These are phyloP conservation scores for Anaspis maculata DNA, from an alignment of 2,888 invertebrate genomes.

Conservation along the genomic window DNA sequence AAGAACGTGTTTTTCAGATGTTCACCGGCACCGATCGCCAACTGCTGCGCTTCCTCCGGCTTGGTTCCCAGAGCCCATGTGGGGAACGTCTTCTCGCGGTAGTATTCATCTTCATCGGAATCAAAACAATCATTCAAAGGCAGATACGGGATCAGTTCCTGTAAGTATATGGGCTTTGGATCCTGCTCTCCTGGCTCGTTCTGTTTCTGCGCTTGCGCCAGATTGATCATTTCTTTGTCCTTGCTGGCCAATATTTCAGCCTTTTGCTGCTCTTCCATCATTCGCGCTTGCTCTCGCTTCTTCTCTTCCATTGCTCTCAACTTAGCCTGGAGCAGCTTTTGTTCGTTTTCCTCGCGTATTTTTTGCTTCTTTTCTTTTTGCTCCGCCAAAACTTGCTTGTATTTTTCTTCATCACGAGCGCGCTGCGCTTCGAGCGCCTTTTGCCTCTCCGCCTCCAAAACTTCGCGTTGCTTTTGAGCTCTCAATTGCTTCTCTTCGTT, in stretches of 20 bases:
- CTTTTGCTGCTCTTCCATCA: slow-evolving; percentile 31
- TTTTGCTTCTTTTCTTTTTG: slow-evolving; percentile 41
- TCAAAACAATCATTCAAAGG: slow-evolving; percentile 50
- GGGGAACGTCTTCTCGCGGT: background rate
- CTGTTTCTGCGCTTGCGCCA: slow-evolving; percentile 26
- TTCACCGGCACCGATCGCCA: slow-evolving; percentile 13
- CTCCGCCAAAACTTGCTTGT: slow-evolving; percentile 26
- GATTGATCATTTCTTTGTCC: slow-evolving; percentile 28
- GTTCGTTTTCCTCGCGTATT: slow-evolving; percentile 40
- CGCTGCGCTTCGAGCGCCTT: slow-evolving; percentile 43
- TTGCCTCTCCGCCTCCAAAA: slow-evolving; percentile 44
- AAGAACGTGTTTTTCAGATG: slow-evolving; percentile 52
- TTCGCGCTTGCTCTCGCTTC: slow-evolving; percentile 25
- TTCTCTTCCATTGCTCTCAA: slow-evolving; percentile 42
- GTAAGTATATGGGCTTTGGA: slow-evolving; percentile 27
- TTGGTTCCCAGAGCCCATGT: slow-evolving; percentile 20
- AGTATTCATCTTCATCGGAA: slow-evolving; percentile 43
- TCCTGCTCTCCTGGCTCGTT: slow-evolving; percentile 37
- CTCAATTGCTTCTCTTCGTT: slow-evolving; percentile 41
- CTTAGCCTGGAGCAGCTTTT: slow-evolving; percentile 43
- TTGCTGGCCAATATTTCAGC: slow-evolving; percentile 27
- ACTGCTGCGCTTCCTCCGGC: slow-evolving; percentile 8
- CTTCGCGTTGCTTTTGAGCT: slow-evolving; percentile 43
- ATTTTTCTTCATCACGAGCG: slow-evolving; percentile 38
- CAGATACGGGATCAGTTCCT: slow-evolving; percentile 40